A percentile compares a stretch with the other conserved stretches of the same genome.
phyloP scores from a whole-genome alignment of 1,140 invertebrate species.

The Tetragonula clypearis region DNA sequence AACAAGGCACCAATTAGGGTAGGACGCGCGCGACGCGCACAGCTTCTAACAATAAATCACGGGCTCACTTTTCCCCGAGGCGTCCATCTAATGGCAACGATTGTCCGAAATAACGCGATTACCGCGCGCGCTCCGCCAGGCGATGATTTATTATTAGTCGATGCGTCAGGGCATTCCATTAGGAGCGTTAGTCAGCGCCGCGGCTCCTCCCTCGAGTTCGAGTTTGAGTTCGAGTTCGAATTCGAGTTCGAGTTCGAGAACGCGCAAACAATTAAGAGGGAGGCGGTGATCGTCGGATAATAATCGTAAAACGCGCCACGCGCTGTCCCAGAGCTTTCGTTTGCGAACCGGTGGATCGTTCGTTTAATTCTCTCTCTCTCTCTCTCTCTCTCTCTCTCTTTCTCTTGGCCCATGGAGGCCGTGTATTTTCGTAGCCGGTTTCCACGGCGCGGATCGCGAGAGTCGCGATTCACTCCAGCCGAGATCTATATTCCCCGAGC shows the following conservation, averaged over 20 bases:
- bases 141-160: constrained; percentile 60
- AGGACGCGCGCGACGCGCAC: background rate
- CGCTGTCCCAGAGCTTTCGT: background rate
- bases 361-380: constrained; percentile 28
- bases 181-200: constrained; percentile 26
- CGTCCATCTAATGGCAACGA: constrained; percentile 30
- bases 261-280: constrained; percentile 47
- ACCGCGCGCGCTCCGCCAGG: constrained; percentile 11
- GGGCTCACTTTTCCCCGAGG: constrained; percentile 21
- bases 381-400: background rate
- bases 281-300: constrained; percentile 40
- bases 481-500: background rate
- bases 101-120: constrained; percentile 48
- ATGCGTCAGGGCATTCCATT: constrained; percentile 59
- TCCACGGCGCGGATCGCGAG: background rate
- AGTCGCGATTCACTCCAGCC: background rate
- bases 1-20: too few species aligned
- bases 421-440: constrained; percentile 53
- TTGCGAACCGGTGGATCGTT: background rate
- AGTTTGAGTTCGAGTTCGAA: too few species aligned
- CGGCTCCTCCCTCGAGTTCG: constrained; percentile 5
- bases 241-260: background rate
- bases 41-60: constrained; percentile 41
- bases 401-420: constrained; percentile 23
- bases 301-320: constrained; percentile 37